Evolutionary conservation across 92 coral and sea anemone genomes (phyloP).

Genomic region (Parazoanthus swiftii): DNA sequence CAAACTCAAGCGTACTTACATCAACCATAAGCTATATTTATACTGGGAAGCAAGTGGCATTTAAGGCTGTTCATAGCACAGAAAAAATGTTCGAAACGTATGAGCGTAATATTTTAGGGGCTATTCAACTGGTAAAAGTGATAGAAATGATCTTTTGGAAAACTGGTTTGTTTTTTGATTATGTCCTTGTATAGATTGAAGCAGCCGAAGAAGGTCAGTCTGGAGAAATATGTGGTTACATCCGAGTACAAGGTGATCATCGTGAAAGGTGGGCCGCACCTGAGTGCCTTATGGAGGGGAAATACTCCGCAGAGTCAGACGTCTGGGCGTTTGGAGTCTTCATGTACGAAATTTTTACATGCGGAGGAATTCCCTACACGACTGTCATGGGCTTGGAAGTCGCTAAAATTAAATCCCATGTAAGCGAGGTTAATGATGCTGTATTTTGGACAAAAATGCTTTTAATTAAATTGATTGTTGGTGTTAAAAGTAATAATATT

Average conservation of each 20-base stretch:
- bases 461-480: too few species aligned
- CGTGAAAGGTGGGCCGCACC: constrained; percentile 25
- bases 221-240: not conserved
- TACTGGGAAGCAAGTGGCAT: too few species aligned
- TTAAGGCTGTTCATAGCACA: too few species aligned
- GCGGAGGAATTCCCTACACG: constrained; percentile 25
- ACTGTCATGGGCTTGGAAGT: constrained; percentile 2
- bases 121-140: not conserved
- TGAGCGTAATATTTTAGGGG: too few species aligned
- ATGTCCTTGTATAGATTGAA: not conserved
- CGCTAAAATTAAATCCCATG: not conserved
- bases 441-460: too few species aligned
- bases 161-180: not conserved
- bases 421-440: not conserved
- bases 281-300: not conserved
- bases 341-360: constrained; percentile 10
- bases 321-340: constrained; percentile 20
- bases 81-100: too few species aligned
- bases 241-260: not conserved
- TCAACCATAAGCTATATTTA: too few species aligned
- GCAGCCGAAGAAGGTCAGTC: not conserved
- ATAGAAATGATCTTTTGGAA: not conserved
- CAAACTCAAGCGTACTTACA: too few species aligned
- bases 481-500: too few species aligned
- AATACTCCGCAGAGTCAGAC: not conserved